Conservation (phyloP, 2,888 invertebrate species). For the Labia minor region DNA sequence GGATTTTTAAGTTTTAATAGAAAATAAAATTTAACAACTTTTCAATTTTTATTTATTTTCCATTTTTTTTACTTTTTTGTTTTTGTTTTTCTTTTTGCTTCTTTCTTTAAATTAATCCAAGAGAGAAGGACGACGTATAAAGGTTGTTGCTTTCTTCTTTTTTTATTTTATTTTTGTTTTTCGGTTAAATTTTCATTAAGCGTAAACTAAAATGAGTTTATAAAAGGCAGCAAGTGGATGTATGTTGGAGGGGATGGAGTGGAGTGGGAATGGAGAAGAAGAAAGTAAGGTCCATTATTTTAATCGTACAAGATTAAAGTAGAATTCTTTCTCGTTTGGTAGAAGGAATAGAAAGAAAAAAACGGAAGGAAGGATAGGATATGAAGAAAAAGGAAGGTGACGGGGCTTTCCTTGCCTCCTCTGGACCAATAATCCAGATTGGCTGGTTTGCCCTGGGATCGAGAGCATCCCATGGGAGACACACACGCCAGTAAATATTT, state of each 20-base stretch:
- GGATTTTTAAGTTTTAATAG: too few relatives aligned
- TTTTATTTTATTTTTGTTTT: background rate
- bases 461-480: background rate
- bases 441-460: background rate
- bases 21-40: too few relatives aligned
- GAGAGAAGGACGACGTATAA: too few relatives aligned
- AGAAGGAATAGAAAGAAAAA: too few relatives aligned
- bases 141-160: too few relatives aligned
- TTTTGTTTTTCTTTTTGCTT: too few relatives aligned
- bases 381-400: too few relatives aligned
- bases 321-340: too few relatives aligned
- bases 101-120: too few relatives aligned
- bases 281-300: background rate
- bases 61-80: too few relatives aligned
- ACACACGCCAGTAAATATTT: background rate
- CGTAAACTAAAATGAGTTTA: background rate
- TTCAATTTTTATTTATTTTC: too few relatives aligned
- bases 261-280: background rate
- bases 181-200: background rate
- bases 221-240: background rate
- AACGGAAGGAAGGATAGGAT: too few relatives aligned
- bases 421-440: constrained; percentile 6
- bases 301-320: constrained; percentile 3
- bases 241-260: background rate
- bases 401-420: background rate